phyloP scores from a whole-genome alignment of 2,888 invertebrate species.

The Vesta saturnalis region DNA sequence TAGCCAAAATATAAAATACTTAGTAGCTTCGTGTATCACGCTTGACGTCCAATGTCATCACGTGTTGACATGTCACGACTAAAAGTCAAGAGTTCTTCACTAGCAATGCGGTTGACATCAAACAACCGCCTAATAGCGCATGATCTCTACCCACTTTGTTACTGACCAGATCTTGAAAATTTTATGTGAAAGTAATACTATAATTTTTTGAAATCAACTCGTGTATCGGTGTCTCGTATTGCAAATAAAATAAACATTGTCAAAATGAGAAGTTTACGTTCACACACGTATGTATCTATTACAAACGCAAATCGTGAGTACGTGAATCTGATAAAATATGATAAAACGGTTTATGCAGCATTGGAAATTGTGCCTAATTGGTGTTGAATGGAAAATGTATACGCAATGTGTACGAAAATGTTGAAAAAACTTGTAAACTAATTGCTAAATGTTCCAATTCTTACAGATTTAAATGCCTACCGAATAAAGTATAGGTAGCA shows the following conservation, averaged over 20 bases:
- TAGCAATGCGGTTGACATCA: conserved; percentile 58
- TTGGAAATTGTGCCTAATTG: background rate
- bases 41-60: conserved; percentile 51
- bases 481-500: too few relatives aligned
- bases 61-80: conserved; percentile 57
- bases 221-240: background rate
- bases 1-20: conserved; percentile 31
- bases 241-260: background rate
- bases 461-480: too few relatives aligned
- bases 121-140: conserved; percentile 55
- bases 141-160: conserved; percentile 55
- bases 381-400: background rate
- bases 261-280: background rate
- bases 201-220: background rate
- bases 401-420: too few relatives aligned
- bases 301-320: conserved; percentile 16
- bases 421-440: too few relatives aligned
- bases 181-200: background rate
- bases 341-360: background rate
- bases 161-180: conserved; percentile 16
- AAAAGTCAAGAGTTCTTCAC: conserved; percentile 54
- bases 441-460: too few relatives aligned
- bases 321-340: conserved; percentile 26
- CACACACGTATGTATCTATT: background rate
- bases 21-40: conserved; percentile 40